Base-by-base conservation (phyloP, 2,797 vertebrate species). In the Halcyon leucocephala region DNA sequence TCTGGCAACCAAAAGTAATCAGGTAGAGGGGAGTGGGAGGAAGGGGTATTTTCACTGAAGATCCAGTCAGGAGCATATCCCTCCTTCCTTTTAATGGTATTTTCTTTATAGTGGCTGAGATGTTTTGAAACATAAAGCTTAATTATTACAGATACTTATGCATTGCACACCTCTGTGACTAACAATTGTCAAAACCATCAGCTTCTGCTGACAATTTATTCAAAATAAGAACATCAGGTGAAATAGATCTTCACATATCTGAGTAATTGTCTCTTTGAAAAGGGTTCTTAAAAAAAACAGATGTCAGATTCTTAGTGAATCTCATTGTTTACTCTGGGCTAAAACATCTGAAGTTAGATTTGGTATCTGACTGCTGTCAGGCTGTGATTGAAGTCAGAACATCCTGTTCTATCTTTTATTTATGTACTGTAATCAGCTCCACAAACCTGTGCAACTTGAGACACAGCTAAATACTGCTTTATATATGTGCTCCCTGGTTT, bases 261-360 rank as follows among this genome's bases (percentile, higher is more conserved):
- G 87, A 97, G 81, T 85, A 97, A 96, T 62, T 84, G 71, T 42
- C 60, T 92, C 66, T 94, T 95, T 76, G 76, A 90, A 97, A 94
- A 83, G 46, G 10, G 35, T 95, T 94, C 74, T 94, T 69, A 76
- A 91, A 95, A 97, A 94, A 94, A 93, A 90, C 4, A 85, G 72
- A 89, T 95, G 92, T 81, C 86, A 93, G 69, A 26, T 92, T 77
- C 55, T 54, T 88, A 72, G 69, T 79, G 81, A 72, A 80, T 91
- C 65, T 96, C 54, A 72, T 95, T 91, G 84, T 95, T 82, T 96
- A 94, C 92, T 90, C 67, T 65, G 67, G 83, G 88, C 86, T 95
- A 65, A 31, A 94, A 65, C 41, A 58, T 69, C 82, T 90, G 41
- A 77, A 92, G 88, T 87, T 62, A 90, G 91, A 83, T 94, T 90